Conservation (phyloP, 2,888 invertebrate genomes). For the Calameuta idolon region DNA sequence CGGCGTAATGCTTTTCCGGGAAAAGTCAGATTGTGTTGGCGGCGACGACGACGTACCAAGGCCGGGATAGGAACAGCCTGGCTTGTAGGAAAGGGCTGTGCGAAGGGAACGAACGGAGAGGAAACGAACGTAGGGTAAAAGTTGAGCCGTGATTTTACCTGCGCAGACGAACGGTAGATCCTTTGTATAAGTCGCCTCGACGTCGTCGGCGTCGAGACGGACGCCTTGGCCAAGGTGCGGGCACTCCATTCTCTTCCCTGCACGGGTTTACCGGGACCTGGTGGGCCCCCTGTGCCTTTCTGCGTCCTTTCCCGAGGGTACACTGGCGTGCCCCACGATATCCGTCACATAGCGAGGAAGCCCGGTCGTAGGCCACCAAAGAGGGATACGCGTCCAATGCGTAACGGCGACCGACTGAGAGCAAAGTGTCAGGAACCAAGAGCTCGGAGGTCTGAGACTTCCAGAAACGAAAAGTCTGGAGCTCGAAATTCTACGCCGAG, state of each 20-base stretch:
- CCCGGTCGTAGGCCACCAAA: slow-evolving; percentile 30
- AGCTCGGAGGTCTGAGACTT: slow-evolving; percentile 21
- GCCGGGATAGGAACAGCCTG: slow-evolving; percentile 62
- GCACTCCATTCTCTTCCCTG: slow-evolving; percentile 74
- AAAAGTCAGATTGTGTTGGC: background rate
- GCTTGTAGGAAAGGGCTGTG: slow-evolving; percentile 39
- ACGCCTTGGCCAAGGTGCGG: slow-evolving; percentile 77
- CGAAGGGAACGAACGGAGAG: slow-evolving; percentile 6
- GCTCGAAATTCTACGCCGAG: slow-evolving; percentile 7
- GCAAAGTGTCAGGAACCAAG: slow-evolving; percentile 11
- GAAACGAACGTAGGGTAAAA: slow-evolving; percentile 13
- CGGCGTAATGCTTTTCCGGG: slow-evolving; percentile 2
- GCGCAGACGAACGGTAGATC: slow-evolving; percentile 71
- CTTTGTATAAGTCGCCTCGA: slow-evolving; percentile 68
- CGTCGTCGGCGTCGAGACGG: slow-evolving; percentile 59
- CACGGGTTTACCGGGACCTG: slow-evolving; percentile 45
- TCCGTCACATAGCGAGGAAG: slow-evolving; percentile 50
- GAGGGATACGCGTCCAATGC: slow-evolving; percentile 37
- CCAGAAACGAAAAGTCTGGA: slow-evolving; percentile 19
- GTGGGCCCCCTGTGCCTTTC: slow-evolving; percentile 41
- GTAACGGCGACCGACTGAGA: slow-evolving; percentile 44
- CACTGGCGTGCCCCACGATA: slow-evolving; percentile 44
- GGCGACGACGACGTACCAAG: slow-evolving; percentile 43
- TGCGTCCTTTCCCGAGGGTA: slow-evolving; percentile 32
- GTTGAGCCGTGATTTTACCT: slow-evolving; percentile 67